Conservation (phyloP, 2,888 invertebrate species). For the Colostygia pectinataria region DNA sequence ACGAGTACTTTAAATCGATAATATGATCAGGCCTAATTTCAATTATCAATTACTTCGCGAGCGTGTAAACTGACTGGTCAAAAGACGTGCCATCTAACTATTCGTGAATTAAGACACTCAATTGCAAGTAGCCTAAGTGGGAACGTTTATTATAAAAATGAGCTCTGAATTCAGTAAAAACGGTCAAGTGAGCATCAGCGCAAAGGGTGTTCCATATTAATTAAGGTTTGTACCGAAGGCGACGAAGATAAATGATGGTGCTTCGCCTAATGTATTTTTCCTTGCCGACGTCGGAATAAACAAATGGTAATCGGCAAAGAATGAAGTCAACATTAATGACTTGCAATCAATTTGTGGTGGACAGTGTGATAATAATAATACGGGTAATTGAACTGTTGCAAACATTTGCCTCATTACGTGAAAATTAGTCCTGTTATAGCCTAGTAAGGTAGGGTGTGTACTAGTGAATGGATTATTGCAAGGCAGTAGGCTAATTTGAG, state of each 20-base stretch:
- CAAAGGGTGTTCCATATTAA: conserved; percentile 81
- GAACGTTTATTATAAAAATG: conserved; percentile 2
- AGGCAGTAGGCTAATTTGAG: too few relatives aligned
- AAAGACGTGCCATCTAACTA: too few relatives aligned
- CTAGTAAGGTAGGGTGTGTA: too few relatives aligned
- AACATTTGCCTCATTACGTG: conserved; percentile 1
- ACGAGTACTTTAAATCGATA: too few relatives aligned
- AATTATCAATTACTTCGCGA: too few relatives aligned
- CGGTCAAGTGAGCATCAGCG: conserved; percentile 4
- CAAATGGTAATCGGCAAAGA: conserved; percentile 82
- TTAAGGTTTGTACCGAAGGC: conserved; percentile 72
- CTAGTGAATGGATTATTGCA: too few relatives aligned
- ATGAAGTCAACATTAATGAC: conserved; percentile 73
- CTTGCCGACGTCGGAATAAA: conserved; percentile 63
- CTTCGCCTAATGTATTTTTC: conserved; percentile 78
- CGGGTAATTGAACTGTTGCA: conserved; percentile 26
- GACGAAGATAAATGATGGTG: conserved; percentile 79
- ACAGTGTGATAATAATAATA: conserved; percentile 37
- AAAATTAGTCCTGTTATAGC: too few relatives aligned
- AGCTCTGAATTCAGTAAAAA: conserved; percentile 7
- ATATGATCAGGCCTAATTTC: too few relatives aligned
- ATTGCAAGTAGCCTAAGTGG: too few relatives aligned
- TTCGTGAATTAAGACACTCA: too few relatives aligned
- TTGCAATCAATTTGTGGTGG: conserved; percentile 67
- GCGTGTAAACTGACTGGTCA: too few relatives aligned